These are phyloP conservation scores for Macrotis lagotis DNA, from an alignment of 2,113 vertebrate genomes.

Conservation along the genomic window DNA sequence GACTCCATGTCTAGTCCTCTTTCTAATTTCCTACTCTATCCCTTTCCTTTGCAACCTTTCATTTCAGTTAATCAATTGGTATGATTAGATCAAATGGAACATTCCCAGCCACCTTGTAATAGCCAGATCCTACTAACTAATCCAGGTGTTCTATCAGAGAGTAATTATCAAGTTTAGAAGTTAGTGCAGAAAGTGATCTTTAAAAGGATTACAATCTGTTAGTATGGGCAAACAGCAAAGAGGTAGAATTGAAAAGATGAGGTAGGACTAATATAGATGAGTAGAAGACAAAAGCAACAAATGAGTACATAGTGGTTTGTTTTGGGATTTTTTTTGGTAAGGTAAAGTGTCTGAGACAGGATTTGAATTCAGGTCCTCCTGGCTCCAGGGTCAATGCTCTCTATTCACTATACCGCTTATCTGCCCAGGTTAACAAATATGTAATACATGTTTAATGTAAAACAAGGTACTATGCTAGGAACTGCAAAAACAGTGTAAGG, in stretches of 20 bases:
- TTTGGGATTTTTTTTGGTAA: no score
- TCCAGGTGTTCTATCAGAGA: not conserved
- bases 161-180: not conserved
- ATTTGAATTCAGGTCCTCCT: no score
- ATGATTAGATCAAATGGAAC: not conserved
- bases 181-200: not conserved
- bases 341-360: no score
- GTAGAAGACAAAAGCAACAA: not conserved
- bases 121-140: slow-evolving; percentile 24
- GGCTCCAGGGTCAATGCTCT: no score
- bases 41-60: not conserved
- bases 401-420: no score
- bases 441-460: not conserved
- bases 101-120: not conserved
- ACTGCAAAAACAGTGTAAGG: not conserved
- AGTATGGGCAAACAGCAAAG: not conserved
- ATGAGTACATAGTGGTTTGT: no score
- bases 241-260: not conserved
- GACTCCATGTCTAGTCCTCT: not conserved
- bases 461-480: not conserved
- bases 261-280: not conserved
- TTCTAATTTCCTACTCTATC: not conserved
- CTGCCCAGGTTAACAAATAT: no score
- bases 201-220: not conserved
- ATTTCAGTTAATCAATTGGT: no score